Base-by-base conservation (phyloP, 2,113 vertebrate genomes). In the Oriolus oriolus region DNA sequence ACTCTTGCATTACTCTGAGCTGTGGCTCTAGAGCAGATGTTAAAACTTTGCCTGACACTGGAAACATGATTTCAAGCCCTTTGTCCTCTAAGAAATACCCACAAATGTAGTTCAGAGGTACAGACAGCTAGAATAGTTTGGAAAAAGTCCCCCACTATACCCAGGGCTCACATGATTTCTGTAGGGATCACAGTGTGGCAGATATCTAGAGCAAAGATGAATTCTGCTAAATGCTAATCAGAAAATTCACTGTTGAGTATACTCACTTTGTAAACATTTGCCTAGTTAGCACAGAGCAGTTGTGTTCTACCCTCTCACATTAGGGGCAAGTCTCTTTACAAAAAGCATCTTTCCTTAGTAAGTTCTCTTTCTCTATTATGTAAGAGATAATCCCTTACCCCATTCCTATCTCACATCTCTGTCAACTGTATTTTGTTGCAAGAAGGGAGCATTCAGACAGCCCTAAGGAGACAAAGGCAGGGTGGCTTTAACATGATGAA, bases 101-200 rank as follows among this genome's bases (percentile, higher is more conserved):
- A 80, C 76, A 96, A 94, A 96, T 88, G 54, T 92, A 96, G 90
- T 84, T 83, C 90, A 95, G 85, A 96, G 95, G 87, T 95, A 83
- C 66, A 70, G 60, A 54, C 33, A 84, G 33, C 52, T 47, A 71
- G 6, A 78, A 54, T 27, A 82, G 73, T 26, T 68, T 91, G 75
- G 53, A 77, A 86, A 50, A 95, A 64, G 64, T 90, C 60, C 22
- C 47, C 64, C 3, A 4, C 47, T 71, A 31, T 68, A 78, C 8
- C 41, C 85, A 71, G 6, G 26, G 60, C 68, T 88, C 92, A 86
- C 68, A 81, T 71, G 88, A 93, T 57, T 93, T 89, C 83, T 94
- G 80, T 44, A 93, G 26, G n/a, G 49, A 90, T 71, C 81, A 77
- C 23, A 64, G 30, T 54, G 31, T 33, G 64, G 90, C 79, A 92